Evolutionary conservation across 2,797 vertebrate genomes (phyloP), one percentile per base, ranked within the genome.

Genomic region (Pteropus rufus): DNA sequence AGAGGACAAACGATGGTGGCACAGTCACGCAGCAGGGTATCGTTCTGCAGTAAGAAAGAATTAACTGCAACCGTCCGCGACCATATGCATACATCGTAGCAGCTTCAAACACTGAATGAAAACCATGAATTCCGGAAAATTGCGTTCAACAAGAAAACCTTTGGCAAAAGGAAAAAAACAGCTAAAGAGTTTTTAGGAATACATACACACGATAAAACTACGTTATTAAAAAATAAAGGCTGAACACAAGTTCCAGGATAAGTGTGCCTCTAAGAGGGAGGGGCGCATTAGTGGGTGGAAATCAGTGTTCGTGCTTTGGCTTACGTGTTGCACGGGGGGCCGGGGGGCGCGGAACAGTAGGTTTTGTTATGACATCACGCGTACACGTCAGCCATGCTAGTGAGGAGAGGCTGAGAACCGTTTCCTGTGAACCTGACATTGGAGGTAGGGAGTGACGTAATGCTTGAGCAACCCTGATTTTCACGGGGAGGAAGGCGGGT

Each of bases 361-460:
- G 34, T 31, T 52, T 52, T 11, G 34, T 56, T 12, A 6, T 7
- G 10, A 26, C 4, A 24, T 10, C 3, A 23, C 19, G 15, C 14
- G 26, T 1, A 4, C 1, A 0, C 11, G 15, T 14, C 12, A 2
- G 5, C 9, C 0, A 18, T 26, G 58, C 39, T 26, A 3, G 1
- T 4, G 7, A 11, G 11, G 10, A 44, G n/a, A 36, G 56, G 2
- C 18, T 9, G 44, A 10, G 14, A 11, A 23, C 4, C 39, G 15
- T 0, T 67, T 24, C 75, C 56, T 11, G 9, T 19, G 46, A 31
- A 39, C 11, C 91, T 80, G 91, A 80, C 23, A 5, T 1, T 24
- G 73, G 67, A 52, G 26, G 46, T 2, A 64, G 3, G 10, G 9
- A 9, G 52, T 21, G 26, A 24, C 9, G 1, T 10, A 41, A 23